A percentile compares a stretch with the other conserved stretches of the same genome.
phyloP scores from a whole-genome alignment of 53 echinoderm and acorn worm genomes.

The Temnopleurus reevesii region DNA sequence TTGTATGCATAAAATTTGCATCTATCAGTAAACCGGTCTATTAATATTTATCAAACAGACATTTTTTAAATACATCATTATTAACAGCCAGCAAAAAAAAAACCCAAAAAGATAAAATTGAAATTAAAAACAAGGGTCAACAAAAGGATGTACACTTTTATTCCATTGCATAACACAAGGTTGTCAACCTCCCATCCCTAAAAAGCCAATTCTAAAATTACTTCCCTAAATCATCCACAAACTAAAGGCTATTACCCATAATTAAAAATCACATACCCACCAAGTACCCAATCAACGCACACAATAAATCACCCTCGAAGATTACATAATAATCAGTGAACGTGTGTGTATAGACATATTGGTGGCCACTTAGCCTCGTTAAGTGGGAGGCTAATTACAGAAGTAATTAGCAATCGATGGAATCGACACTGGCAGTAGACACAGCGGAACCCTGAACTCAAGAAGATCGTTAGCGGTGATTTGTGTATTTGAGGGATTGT shows the following conservation, averaged over 20 bases:
- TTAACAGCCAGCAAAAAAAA: too few species aligned
- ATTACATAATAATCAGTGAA: not conserved
- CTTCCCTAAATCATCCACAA: not conserved
- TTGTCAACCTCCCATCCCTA: too few species aligned
- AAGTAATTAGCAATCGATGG: conserved; percentile 24
- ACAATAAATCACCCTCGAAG: not conserved
- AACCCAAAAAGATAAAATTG: too few species aligned
- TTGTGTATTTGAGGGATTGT: not conserved
- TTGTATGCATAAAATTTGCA: too few species aligned
- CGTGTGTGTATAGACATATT: not conserved
- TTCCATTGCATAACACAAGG: too few species aligned
- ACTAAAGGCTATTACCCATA: not conserved
- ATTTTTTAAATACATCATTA: too few species aligned
- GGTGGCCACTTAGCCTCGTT: not conserved
- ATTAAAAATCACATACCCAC: not conserved
- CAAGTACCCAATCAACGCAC: not conserved
- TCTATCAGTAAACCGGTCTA: too few species aligned
- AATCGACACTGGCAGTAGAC: not conserved
- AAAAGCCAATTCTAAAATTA: too few species aligned
- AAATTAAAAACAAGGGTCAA: too few species aligned
- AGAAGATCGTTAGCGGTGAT: not conserved
- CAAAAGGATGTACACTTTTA: too few species aligned
- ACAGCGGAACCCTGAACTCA: conserved; percentile 4
- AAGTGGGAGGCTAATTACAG: conserved; percentile 10
- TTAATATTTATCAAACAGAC: too few species aligned